Conservation (phyloP, 1,140 invertebrate species). For the Mercenaria mercenaria region DNA sequence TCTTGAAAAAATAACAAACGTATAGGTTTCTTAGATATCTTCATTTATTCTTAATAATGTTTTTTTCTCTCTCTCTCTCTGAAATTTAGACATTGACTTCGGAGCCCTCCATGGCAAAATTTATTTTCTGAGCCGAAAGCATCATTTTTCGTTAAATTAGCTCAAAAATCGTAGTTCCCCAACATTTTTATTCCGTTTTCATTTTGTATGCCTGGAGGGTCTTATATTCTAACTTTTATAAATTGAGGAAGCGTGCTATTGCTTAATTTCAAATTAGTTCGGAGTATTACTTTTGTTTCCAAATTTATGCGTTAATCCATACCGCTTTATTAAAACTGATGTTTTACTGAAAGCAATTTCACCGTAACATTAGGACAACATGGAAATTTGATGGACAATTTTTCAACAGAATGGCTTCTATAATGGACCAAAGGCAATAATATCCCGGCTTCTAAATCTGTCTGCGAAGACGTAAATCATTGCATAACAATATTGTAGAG, state of each 20-base stretch:
- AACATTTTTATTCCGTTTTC: too few relatives aligned
- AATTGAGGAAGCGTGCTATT: neutral
- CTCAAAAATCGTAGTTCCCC: too few relatives aligned
- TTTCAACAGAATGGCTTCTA: constrained; percentile 36
- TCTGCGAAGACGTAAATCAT: constrained; percentile 61
- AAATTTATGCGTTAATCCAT: constrained; percentile 46
- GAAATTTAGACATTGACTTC: too few relatives aligned
- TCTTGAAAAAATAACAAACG: too few relatives aligned
- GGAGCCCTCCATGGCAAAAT: too few relatives aligned
- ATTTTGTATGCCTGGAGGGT: neutral
- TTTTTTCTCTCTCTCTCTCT: too few relatives aligned
- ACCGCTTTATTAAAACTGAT: constrained; percentile 57
- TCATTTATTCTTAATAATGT: too few relatives aligned
- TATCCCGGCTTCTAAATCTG: constrained; percentile 13
- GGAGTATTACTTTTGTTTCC: constrained; percentile 37
- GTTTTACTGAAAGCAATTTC: constrained; percentile 65
- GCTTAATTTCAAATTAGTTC: constrained; percentile 35
- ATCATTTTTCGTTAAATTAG: too few relatives aligned
- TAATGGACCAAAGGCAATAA: constrained; percentile 45
- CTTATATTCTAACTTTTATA: neutral
- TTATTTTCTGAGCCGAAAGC: too few relatives aligned
- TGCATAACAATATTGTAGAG: constrained; percentile 49
- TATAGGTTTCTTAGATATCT: too few relatives aligned
- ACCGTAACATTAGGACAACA: constrained; percentile 33
- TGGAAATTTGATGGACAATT: constrained; percentile 67